Percentiles rank a stretch among this genome's conserved stretches.
Conservation (phyloP, 2,113 vertebrate species). For the Shinisaurus crocodilurus region DNA sequence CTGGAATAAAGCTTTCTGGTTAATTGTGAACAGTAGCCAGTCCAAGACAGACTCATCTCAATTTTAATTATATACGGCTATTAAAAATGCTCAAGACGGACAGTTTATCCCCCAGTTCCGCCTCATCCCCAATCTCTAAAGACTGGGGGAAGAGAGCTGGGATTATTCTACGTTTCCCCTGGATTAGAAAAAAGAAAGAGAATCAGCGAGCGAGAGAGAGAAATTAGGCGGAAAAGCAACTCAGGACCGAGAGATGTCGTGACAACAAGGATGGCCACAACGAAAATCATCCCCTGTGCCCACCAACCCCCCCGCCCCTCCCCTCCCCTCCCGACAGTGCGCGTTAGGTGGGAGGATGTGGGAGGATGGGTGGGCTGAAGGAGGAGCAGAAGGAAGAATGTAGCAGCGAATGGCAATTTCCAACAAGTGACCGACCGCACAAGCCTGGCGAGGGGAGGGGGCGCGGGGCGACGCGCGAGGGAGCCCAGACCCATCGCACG, state of each 20-base stretch:
- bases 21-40: neutral
- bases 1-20: neutral
- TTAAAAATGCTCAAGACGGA: neutral
- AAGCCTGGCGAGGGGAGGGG: neutral
- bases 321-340: neutral
- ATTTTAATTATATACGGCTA: neutral
- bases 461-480: neutral
- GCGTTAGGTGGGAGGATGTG: slow-evolving; percentile 28
- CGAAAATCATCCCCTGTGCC: neutral
- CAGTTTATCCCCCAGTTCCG: neutral
- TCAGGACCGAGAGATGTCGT: too few species aligned
- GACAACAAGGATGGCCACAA: neutral
- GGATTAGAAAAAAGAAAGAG: neutral
- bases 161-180: too few species aligned
- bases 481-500: neutral
- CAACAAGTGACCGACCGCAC: neutral
- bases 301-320: too few species aligned
- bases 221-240: neutral
- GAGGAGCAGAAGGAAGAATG: neutral
- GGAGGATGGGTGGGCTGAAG: slow-evolving; percentile 19
- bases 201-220: too few species aligned
- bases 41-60: neutral
- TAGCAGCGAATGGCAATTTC: neutral
- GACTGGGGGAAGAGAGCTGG: neutral
- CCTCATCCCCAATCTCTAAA: too few species aligned